These are phyloP conservation scores for Physocephala rufipes DNA, from an alignment of 2,888 invertebrate genomes.

Conservation along the genomic window DNA sequence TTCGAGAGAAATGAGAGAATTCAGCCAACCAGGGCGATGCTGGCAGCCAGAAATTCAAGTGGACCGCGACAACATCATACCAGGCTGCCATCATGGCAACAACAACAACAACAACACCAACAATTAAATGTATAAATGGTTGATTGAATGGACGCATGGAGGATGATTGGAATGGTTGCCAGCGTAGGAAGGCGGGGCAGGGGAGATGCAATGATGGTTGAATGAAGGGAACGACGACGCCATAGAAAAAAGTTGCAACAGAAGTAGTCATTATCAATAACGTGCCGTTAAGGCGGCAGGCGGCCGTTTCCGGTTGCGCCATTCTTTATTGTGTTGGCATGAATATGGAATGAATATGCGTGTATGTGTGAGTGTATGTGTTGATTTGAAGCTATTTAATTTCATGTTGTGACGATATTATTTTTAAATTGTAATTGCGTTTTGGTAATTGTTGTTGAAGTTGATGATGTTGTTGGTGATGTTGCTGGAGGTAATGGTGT, in stretches of 20 bases:
- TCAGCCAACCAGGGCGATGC: conserved; percentile 29
- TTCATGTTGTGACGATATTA: too few relatives aligned
- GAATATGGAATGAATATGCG: conserved; percentile 1
- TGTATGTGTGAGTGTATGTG: too few relatives aligned
- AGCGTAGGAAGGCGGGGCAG: conserved; percentile 15
- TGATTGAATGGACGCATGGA: too few relatives aligned
- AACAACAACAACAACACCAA: too few relatives aligned
- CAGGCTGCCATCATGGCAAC: not conserved
- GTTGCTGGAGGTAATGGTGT: too few relatives aligned
- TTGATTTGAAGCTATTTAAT: too few relatives aligned
- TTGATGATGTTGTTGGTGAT: not conserved
- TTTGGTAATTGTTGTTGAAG: conserved; percentile 8
- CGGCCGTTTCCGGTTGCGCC: conserved; percentile 35
- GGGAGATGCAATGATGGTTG: not conserved
- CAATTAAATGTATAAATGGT: too few relatives aligned
- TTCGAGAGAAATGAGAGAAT: too few relatives aligned
- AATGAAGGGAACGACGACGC: too few relatives aligned
- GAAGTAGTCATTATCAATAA: too few relatives aligned
- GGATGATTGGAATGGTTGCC: too few relatives aligned
- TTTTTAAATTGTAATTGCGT: not conserved
- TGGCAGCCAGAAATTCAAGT: conserved; percentile 25
- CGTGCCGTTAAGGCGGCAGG: conserved; percentile 26
- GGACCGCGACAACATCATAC: conserved; percentile 21
- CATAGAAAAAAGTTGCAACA: too few relatives aligned
- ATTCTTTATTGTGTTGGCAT: conserved; percentile 18